phyloP scores from a whole-genome alignment of 64 coral and sea anemone species.

The Stichodactyla mertensii region DNA sequence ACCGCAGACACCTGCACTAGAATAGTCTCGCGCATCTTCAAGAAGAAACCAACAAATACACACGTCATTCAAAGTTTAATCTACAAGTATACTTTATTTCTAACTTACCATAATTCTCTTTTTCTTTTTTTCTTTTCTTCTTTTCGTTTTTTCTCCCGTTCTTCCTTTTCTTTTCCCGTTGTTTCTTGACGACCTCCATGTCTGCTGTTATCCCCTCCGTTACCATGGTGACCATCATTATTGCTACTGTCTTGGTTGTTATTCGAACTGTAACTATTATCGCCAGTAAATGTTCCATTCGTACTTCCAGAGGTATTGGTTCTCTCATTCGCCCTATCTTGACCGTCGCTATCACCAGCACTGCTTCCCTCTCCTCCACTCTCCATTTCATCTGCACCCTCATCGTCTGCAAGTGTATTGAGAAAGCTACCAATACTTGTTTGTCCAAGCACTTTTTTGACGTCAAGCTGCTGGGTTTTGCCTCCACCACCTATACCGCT shows the following conservation, averaged over 20 bases:
- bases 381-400: neutral
- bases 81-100: neutral
- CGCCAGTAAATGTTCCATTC: neutral
- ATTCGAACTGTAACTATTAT: too few relatives aligned
- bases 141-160: neutral
- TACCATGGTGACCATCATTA: too few relatives aligned
- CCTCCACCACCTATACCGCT: neutral
- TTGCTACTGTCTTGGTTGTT: too few relatives aligned
- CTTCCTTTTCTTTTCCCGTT: neutral
- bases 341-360: neutral
- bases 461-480: neutral
- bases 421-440: neutral
- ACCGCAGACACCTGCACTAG: neutral
- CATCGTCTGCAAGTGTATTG: neutral
- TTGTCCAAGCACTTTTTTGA: neutral
- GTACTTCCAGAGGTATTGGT: neutral
- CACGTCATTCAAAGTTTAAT: neutral
- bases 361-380: neutral
- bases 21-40: conserved; percentile 1
- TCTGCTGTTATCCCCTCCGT: too few relatives aligned
- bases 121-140: conserved; percentile 6
- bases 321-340: neutral
- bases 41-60: neutral
- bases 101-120: conserved; percentile 2
- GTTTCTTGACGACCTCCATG: too few relatives aligned